These are phyloP conservation scores for Kryptolebias marmoratus DNA, from an alignment of 2,113 vertebrate species.

Conservation along the genomic window DNA sequence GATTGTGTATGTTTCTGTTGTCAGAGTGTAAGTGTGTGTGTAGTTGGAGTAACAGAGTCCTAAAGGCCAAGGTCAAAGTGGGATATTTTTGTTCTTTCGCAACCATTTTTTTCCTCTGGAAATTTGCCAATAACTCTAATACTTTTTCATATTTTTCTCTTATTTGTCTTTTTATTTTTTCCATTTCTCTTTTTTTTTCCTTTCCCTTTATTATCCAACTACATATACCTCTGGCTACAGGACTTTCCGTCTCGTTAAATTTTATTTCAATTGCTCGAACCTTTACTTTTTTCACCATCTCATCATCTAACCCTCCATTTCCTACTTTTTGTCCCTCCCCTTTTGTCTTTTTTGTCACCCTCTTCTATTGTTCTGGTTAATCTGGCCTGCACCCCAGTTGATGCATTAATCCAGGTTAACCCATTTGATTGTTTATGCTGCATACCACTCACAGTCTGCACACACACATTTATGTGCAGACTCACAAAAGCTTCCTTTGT, in stretches of 20 bases:
- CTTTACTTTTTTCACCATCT: background rate
- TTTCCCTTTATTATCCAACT: no score
- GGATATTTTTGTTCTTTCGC: conserved; percentile 12
- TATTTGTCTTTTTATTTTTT: background rate
- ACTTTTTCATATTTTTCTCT: conserved; percentile 1
- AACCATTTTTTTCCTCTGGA: conserved; percentile 16
- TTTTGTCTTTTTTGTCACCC: background rate
- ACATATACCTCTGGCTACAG: background rate
- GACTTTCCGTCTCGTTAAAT: background rate
- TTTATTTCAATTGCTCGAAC: background rate
- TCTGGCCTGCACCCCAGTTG: conserved; percentile 59
- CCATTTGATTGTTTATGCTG: conserved; percentile 57
- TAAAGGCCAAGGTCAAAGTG: conserved; percentile 53
- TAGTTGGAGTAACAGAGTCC: background rate
- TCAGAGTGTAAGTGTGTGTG: conserved; percentile 6
- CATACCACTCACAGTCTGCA: conserved; percentile 11
- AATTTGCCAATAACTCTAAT: conserved; percentile 33
- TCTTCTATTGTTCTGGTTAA: conserved; percentile 58
- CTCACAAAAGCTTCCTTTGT: conserved; percentile 31
- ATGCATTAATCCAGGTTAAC: conserved; percentile 73
- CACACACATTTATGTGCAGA: conserved; percentile 21
- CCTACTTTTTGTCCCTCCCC: conserved; percentile 1
- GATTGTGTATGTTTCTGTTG: conserved; percentile 12
- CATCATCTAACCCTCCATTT: background rate
- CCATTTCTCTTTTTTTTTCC: no score